phyloP scores from a whole-genome alignment of 2,888 invertebrate genomes.

The Drosophila recens region DNA sequence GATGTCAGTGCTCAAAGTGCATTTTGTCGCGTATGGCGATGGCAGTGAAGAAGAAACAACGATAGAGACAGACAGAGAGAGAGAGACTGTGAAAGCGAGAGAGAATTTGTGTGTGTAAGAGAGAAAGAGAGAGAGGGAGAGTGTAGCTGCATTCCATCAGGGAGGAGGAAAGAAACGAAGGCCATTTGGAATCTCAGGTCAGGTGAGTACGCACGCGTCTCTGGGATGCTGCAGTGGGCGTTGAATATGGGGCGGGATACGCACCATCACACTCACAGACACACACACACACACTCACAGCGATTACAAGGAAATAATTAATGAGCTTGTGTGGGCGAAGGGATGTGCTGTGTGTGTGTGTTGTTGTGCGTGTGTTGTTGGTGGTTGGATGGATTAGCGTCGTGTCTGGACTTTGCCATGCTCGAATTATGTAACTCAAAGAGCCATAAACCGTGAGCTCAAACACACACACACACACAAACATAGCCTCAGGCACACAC shows the following conservation, averaged over 20 bases:
- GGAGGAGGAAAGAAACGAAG: not conserved
- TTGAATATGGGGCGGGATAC: constrained; percentile 1
- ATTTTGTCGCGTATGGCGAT: not conserved
- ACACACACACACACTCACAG: constrained; percentile 2
- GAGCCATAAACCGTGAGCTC: constrained; percentile 3
- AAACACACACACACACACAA: constrained; percentile 6
- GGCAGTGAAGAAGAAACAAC: not conserved
- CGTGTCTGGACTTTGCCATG: constrained; percentile 33
- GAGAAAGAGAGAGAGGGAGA: not conserved
- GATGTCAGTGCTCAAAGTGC: constrained; percentile 14
- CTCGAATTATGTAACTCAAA: constrained; percentile 52
- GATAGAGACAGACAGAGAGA: not conserved
- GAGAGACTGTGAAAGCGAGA: not conserved
- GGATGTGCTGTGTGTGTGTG: not conserved
- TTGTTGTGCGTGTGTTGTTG: constrained; percentile 7
- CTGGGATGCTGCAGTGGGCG: constrained; percentile 53
- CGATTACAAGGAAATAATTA: constrained; percentile 56
- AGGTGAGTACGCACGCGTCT: constrained; percentile 55
- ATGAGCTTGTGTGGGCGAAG: constrained; percentile 42
- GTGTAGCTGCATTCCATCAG: not conserved
- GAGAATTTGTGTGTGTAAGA: not conserved
- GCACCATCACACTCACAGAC: constrained; percentile 16
- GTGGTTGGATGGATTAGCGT: constrained; percentile 29
- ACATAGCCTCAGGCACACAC: not conserved
- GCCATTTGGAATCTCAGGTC: constrained; percentile 20